phyloP scores from a whole-genome alignment of 92 coral and sea anemone genomes.

The Bergia puertoricense region DNA sequence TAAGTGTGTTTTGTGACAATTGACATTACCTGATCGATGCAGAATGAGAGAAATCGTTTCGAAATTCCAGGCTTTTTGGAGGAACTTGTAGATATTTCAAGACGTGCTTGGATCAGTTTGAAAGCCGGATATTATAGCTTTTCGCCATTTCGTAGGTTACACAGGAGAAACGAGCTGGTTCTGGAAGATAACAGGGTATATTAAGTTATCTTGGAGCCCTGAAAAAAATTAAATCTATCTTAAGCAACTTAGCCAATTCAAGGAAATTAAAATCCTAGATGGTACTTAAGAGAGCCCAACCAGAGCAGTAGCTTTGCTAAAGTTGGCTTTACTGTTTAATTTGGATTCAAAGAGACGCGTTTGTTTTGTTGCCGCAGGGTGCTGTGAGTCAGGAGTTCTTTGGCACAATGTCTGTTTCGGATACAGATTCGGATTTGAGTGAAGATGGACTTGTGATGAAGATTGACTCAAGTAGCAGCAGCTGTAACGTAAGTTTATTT shows the following conservation, averaged over 20 bases:
- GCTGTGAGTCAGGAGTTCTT: constrained; percentile 5
- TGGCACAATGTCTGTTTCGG: constrained; percentile 57
- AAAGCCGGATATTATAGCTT: constrained; percentile 1
- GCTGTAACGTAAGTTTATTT: constrained; percentile 66
- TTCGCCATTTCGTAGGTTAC: background rate
- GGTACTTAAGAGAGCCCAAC: background rate
- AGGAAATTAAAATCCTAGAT: background rate
- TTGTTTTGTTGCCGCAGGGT: constrained; percentile 11
- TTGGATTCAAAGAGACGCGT: too few relatives aligned
- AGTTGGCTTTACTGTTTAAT: background rate
- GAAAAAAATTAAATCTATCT: background rate
- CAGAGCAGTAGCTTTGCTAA: background rate
- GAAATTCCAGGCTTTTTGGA: background rate
- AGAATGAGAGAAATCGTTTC: background rate
- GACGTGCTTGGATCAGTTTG: constrained; percentile 31
- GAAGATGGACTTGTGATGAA: constrained; percentile 82
- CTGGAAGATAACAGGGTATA: background rate
- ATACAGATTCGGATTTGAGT: constrained; percentile 81
- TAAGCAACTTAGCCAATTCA: too few relatives aligned
- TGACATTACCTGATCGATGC: constrained; percentile 21
- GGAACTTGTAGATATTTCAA: constrained; percentile 8
- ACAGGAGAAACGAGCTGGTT: background rate
- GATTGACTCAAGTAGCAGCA: constrained; percentile 71
- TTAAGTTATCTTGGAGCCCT: background rate
- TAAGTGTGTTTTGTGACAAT: background rate